These are phyloP conservation scores for Eidolon dupreanum DNA, from an alignment of 2,797 vertebrate genomes.

Conservation along the genomic window DNA sequence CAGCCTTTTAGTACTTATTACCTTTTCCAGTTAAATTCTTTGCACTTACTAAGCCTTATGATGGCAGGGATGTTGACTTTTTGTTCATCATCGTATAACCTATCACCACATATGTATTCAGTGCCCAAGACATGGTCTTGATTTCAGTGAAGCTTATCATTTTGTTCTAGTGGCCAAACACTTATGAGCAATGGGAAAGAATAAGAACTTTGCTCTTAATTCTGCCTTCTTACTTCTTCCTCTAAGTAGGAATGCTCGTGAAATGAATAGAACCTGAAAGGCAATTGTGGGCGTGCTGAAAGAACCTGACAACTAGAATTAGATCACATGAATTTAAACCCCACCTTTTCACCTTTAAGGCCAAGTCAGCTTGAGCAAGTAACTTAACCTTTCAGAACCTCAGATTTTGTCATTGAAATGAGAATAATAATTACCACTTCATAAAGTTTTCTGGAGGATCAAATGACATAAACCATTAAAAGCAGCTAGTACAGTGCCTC, in stretches of 20 bases:
- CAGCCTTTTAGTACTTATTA: background rate
- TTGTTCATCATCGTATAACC: background rate
- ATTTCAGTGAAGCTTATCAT: background rate
- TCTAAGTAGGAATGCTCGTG: background rate
- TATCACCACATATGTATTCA: background rate
- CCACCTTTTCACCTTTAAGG: background rate
- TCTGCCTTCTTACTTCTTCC: background rate
- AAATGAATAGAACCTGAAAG: background rate
- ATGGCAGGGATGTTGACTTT: background rate
- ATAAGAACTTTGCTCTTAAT: background rate
- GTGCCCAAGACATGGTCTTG: background rate
- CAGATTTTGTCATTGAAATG: background rate
- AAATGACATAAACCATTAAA: slow-evolving; percentile 15
- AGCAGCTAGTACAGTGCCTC: background rate
- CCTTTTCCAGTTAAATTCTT: background rate
- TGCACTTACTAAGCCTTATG: background rate
- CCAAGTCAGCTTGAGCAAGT: background rate
- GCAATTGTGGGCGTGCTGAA: background rate
- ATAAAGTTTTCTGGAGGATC: background rate
- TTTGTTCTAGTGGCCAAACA: background rate
- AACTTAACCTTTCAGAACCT: background rate
- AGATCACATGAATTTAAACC: slow-evolving; percentile 6
- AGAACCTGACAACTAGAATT: background rate
- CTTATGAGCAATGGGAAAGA: background rate
- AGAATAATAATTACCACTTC: background rate